Base-by-base conservation (phyloP, 2,113 vertebrate species). In the Cyprinus carpio region DNA sequence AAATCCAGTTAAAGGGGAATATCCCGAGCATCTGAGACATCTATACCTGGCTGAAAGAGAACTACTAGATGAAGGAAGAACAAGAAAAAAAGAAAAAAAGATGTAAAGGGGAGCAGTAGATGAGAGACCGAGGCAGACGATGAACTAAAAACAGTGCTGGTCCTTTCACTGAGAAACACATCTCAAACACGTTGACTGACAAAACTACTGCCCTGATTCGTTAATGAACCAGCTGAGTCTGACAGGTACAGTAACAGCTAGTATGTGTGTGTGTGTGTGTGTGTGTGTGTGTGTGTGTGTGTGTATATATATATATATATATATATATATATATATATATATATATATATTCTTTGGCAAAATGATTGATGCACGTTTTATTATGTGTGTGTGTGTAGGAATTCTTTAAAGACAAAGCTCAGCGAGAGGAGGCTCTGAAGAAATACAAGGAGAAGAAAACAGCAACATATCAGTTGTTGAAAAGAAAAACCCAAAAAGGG, bases 1-100 rank as follows among this genome's bases (percentile, higher is more conserved):
- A 13, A 65, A 16, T 89, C 11, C 86, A 92, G 4, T 97, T 96
- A 81, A 87, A 1, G 96, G 97, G 1, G 89, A 92, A 31, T 99
- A 98, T 27, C 98, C 98, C 3, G 97, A 99, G 49, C 97, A 99
- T 81, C 92, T 99, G 88, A 96, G 92, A 72, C 98, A 99, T 90
- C 96, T 99, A 18, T 99, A 99, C 71, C 46, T 49, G 46, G 46
- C 46, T 13, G 46, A 49, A 49, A 49, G 12, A 49, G 90, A 96
- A 91, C 94, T 89, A 86, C 92, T 98, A 18, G 95, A 89, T 75
- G 88, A 92, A n/a, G 93, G 93, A 97, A 92, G 88, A 90, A 16
- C 89, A 91, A 88, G 81, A 88, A 1, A 90, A 93, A 25, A 88
- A 90, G 81, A 72, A 88, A 3, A 91, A 76, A 46, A 95, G 93